These are phyloP conservation scores for Coleophora flavipennella DNA, from an alignment of 2,888 invertebrate species.

Conservation along the genomic window DNA sequence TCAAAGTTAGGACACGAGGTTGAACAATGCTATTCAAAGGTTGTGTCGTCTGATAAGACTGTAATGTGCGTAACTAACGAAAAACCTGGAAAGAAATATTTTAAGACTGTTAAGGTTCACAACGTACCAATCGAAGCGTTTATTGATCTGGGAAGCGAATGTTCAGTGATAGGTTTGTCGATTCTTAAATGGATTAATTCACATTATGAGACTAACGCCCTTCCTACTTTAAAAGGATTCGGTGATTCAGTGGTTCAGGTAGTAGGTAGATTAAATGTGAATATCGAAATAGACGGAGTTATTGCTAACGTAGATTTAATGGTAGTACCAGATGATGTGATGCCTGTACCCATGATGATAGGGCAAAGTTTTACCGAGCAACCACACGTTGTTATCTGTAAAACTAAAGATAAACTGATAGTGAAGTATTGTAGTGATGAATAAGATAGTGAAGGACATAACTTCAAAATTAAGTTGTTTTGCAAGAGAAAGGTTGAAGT, in stretches of 20 bases:
- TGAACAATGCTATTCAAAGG: constrained; percentile 1
- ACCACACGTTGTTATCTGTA: constrained; percentile 4
- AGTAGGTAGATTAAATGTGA: constrained; percentile 1
- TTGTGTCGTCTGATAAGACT: background rate
- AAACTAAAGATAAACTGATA: constrained; percentile 4
- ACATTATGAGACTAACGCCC: background rate
- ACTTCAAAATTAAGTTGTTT: constrained; percentile 4
- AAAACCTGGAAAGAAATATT: constrained; percentile 2
- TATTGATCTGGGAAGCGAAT: constrained; percentile 8
- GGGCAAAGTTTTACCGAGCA: constrained; percentile 10
- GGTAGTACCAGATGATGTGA: constrained; percentile 6
- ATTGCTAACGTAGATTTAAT: constrained; percentile 2
- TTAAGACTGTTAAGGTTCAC: constrained; percentile 4
- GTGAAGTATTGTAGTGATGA: background rate
- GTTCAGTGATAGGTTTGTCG: constrained; percentile 1
- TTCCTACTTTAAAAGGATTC: constrained; percentile 5
- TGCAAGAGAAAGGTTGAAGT: background rate
- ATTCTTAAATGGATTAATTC: background rate
- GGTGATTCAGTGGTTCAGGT: constrained; percentile 5
- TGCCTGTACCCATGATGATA: constrained; percentile 6
- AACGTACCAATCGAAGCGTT: background rate
- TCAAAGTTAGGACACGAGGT: constrained; percentile 1
- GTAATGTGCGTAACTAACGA: background rate
- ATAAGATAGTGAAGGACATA: background rate
- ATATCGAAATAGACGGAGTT: constrained; percentile 3